Base-by-base conservation (phyloP, 92 coral and sea anemone species). In the Heteractis magnifica region DNA sequence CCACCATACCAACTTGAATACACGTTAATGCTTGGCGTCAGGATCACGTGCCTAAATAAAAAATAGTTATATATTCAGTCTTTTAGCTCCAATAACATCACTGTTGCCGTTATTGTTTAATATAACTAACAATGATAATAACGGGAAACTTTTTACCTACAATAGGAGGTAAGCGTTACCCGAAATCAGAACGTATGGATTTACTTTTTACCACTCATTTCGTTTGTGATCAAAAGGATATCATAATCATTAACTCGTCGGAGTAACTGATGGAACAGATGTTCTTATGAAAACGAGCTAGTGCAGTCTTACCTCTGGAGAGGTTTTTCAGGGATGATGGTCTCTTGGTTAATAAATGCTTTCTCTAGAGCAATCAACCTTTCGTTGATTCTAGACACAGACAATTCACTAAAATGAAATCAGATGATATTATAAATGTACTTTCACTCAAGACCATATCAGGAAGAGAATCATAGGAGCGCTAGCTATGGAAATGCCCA, bases 321-420 rank as follows among this genome's bases (percentile, higher is more conserved):
- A 52, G 94, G 98, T 71, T 84, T 84, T 19, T 71, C 83, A 71
- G 83, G 91, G 14, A 91, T 86, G 41, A 91, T 86, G 8, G 90
- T 83, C 44, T 88, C 86, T 11, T 84, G 88, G 86, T 88, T 88
- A 26, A 93, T 82, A 56, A 93, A 93, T 51, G 98, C 85, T 83
- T 92, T 85, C 64, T 93, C 98, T 20, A 93, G 88, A 65, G 52
- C 80, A 49, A 93, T 70, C 48, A 93, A 79, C 19, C 98, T 90
- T 71, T 85, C 81, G 87, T 93, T 93, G 86, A 93, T 89, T 65
- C 82, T 86, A 9, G 85, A 87, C 18, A 91, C 81, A 12, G 77
- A 85, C 51, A 62, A 34, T 72, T 71, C 62, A 94, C 91, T 89
- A 53, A 88, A 90, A 72, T 68, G 2, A 77, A 81, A 78, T 41